These are phyloP conservation scores for Aphidoletes aphidimyza DNA, from an alignment of 2,888 invertebrate species.

Conservation along the genomic window DNA sequence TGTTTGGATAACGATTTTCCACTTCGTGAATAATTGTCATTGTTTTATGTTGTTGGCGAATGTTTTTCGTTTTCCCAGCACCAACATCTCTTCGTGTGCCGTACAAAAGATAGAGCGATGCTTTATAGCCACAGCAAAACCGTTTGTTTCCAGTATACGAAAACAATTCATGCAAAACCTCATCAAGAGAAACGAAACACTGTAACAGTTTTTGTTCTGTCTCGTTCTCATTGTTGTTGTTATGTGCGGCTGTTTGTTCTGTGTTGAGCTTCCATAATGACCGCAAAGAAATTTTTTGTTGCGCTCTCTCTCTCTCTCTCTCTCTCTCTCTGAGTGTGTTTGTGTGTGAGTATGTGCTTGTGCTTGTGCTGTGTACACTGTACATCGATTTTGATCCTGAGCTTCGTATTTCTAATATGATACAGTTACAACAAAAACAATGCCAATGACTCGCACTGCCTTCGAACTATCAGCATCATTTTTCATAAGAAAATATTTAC, in stretches of 20 bases:
- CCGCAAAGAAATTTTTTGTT: not conserved
- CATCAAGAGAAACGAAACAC: not conserved
- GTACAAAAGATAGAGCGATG: too few species aligned
- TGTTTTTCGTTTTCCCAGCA: too few species aligned
- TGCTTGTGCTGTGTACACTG: too few species aligned
- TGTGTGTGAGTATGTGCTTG: too few species aligned
- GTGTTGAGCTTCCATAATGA: not conserved
- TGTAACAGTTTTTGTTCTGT: not conserved
- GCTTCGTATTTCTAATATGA: not conserved
- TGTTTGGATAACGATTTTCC: conserved; percentile 49
- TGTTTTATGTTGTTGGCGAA: not conserved
- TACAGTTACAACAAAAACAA: not conserved
- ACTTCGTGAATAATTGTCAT: conserved; percentile 42
- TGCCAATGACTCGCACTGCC: not conserved
- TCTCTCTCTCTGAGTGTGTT: not conserved
- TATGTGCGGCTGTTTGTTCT: not conserved
- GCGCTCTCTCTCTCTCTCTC: not conserved
- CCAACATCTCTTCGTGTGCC: too few species aligned
- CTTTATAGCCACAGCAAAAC: too few species aligned
- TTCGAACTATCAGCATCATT: conserved; percentile 7
- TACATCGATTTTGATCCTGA: conserved; percentile 8
- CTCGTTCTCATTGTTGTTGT: too few species aligned
- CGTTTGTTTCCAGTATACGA: not conserved
- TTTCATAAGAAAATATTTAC: conserved; percentile 45
- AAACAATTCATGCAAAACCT: not conserved